These are phyloP conservation scores for Hypercompe scribonia DNA, from an alignment of 2,888 invertebrate species.

Conservation along the genomic window DNA sequence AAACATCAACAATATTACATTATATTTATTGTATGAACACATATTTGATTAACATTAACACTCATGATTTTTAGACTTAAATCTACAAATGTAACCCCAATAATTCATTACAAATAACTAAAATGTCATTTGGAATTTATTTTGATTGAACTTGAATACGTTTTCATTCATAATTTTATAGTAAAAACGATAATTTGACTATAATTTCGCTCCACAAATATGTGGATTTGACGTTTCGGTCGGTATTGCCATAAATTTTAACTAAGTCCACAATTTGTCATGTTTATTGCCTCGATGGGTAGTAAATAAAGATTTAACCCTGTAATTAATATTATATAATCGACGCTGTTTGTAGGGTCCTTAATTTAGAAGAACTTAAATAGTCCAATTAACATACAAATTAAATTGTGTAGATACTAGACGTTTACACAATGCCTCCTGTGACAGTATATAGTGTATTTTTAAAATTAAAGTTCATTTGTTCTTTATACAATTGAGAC, in stretches of 20 bases:
- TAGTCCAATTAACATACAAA: neutral
- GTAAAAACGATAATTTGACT: conserved; percentile 63
- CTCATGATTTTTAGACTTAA: conserved; percentile 49
- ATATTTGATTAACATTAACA: conserved; percentile 43
- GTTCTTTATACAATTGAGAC: neutral
- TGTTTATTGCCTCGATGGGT: neutral
- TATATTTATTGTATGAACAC: conserved; percentile 51
- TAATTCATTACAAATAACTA: conserved; percentile 39
- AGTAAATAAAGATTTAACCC: conserved; percentile 4
- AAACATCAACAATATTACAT: conserved; percentile 48
- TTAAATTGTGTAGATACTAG: neutral
- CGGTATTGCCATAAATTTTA: conserved; percentile 56
- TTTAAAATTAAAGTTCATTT: too few relatives aligned
- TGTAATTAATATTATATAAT: neutral
- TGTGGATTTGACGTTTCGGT: conserved; percentile 69
- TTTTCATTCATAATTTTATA: conserved; percentile 80
- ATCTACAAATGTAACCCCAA: conserved; percentile 38
- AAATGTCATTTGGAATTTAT: conserved; percentile 41
- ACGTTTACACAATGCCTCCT: neutral
- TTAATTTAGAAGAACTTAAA: neutral
- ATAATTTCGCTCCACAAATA: conserved; percentile 80
- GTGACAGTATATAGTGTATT: neutral
- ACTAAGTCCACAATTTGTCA: conserved; percentile 6
- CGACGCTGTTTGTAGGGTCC: neutral
- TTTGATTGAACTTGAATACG: conserved; percentile 56